These are phyloP conservation scores for Ailurus styani DNA, from an alignment of 2,113 vertebrate species.

Conservation along the genomic window DNA sequence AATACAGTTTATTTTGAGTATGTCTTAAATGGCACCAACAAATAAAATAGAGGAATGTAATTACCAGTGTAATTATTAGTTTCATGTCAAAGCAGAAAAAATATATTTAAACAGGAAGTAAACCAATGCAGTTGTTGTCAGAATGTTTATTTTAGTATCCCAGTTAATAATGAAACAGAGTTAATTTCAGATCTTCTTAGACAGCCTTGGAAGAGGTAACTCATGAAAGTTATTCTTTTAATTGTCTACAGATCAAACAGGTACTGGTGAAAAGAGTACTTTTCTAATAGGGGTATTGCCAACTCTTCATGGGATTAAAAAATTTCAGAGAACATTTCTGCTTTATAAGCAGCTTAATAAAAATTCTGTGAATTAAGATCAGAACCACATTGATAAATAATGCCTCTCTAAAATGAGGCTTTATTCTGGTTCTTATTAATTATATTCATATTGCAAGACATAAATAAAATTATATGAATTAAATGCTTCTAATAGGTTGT, in stretches of 20 bases:
- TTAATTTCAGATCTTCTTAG: constrained; percentile 3
- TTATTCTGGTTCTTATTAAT: background rate
- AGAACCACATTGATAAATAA: background rate
- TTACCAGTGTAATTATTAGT: background rate
- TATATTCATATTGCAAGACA: background rate
- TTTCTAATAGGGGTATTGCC: background rate
- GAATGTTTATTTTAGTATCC: background rate
- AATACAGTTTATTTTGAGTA: background rate
- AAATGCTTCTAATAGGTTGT: background rate
- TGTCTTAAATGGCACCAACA: background rate
- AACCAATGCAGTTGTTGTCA: background rate
- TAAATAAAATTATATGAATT: background rate
- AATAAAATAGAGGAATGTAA: background rate
- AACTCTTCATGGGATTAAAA: background rate
- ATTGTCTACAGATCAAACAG: background rate
- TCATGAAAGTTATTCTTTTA: background rate
- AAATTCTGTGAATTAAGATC: background rate
- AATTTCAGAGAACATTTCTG: too few relatives aligned
- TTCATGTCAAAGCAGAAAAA: background rate
- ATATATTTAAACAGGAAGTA: background rate
- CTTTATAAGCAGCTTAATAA: background rate
- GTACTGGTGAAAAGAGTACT: background rate
- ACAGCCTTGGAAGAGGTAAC: background rate
- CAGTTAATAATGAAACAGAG: background rate
- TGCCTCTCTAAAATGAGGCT: background rate